Evolutionary conservation across 1,140 invertebrate genomes (phyloP), one percentile per base, ranked within the genome.

Genomic region (Artemia franciscana): DNA sequence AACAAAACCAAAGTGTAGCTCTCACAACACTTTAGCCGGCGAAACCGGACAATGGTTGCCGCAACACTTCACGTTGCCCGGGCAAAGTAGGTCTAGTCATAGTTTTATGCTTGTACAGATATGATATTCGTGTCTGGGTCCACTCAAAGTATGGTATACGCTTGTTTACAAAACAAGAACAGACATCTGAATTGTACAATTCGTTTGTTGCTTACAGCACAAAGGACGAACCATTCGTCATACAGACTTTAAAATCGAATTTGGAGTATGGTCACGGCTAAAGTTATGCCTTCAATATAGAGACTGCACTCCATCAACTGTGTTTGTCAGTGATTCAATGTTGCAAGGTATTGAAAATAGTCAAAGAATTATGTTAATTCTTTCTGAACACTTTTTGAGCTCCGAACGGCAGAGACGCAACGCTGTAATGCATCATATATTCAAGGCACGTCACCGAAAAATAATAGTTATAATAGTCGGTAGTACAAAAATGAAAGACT

Each of bases 401-500:
- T 90, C 87, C 5, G 88, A 93, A 71, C 94, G 90, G 91, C 87
- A 86, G 69, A 79, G 88, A n/a, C 90, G 86, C 70, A 91, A 91
- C 73, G 87, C 87, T 5, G 90, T 90, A 5, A 86, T 92, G 71
- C 87, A 90, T 70, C 86, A 89, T 69, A 84, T 91, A 26, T 74
- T 93, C 18, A 78, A 86, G 59, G 86, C 89, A 69, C 77, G 85
- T 23, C 75, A 85, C 7, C 80, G 84, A 68, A 79, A 86, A 67
- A 77, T 93, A 57, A 89, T 94, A 61, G 84, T 94, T 57, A 83
- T 94, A 62, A 75, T 91, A 7, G 74, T 91, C 58, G 88, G 88
- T 57, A 85, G 91, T 71, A 82, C 91, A 63, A 83, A 85, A 7
- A 84, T 85, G 67, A 84, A 88, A 69, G 86, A 91, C 70, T 75